Evolutionary conservation across 30 jellyfish, hydroid and myxozoan species (phyloP), one percentile per base, ranked within the genome.

Genomic region (Pseudorhiza aurosa): DNA sequence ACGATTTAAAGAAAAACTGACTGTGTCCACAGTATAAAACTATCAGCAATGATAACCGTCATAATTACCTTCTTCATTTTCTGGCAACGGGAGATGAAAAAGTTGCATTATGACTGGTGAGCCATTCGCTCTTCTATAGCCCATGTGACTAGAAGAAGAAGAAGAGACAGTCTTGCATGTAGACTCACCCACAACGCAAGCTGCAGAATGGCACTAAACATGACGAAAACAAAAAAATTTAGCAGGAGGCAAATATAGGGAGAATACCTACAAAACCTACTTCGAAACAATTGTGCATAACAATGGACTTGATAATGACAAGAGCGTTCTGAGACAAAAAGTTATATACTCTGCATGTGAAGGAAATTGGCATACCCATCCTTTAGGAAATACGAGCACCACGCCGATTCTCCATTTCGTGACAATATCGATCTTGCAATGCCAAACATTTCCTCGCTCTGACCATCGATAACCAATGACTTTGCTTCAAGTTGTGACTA

Each of bases 71-170:
- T 83, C 87, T 47, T 70, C 88, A 36, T 68, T 95, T 43, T 93
- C 94, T 11, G 73, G 82, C 21, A 28, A 56, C 15, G 99, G 99
- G 72, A 93, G 42, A 59, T 69, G 65, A 17, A 87, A 12, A 25
- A 93, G 81, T 72, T 81, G 91, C 99, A 93, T 93, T n/a, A 76
- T 45, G 25, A 87, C 96, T 15, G 95, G 91, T 17, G 97, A 93
- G 2, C 97, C 99, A 19, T 87, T 77, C 2, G 96, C 58, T 26
- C 62, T 74, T 26, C 99, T 85, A 44, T 82, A 80, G 29, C 94
- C 65, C 96, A 93, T 72, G 68, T 79, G 91, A 1, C 99, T 87
- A 42, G 25, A 36, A 87, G 43, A 45, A 29, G 8, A 51, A 62
- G 58, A 2, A 27, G n/a, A n/a, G n/a, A n/a, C n/a, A n/a, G n/a